Percentiles rank a stretch among this genome's conserved stretches.
Conservation (phyloP, 2,113 vertebrate species). For the Nothocercus nigrocapillus region DNA sequence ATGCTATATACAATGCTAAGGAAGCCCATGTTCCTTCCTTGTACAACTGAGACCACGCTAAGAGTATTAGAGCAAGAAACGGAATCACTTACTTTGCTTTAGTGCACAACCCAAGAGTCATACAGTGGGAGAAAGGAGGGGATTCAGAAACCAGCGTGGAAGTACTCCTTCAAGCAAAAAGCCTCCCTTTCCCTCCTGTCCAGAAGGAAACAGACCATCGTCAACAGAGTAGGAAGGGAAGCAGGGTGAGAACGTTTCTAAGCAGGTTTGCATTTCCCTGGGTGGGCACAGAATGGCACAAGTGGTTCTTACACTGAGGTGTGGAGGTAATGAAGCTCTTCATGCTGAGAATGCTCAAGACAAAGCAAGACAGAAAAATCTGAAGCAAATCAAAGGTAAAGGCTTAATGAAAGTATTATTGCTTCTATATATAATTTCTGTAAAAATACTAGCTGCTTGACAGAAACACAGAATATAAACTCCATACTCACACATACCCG, state of each 20-base stretch:
- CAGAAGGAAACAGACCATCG: conserved; percentile 28
- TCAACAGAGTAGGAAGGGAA: not conserved
- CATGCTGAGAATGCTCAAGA: not conserved
- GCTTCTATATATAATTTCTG: not conserved
- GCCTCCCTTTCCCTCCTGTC: not conserved
- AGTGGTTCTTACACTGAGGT: not conserved
- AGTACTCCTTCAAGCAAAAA: not conserved
- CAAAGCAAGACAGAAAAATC: not conserved
- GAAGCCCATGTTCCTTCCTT: not conserved
- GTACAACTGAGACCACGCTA: not conserved
- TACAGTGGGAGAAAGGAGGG: not conserved
- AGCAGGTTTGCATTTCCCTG: conserved; percentile 3
- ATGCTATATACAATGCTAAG: not conserved
- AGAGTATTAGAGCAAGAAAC: not conserved
- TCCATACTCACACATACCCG: too few relatives aligned
- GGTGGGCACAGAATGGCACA: not conserved
- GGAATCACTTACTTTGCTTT: not conserved
- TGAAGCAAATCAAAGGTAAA: not conserved
- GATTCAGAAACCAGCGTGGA: not conserved
- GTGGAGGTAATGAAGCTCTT: not conserved
- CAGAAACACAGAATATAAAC: not conserved
- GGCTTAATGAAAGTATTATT: not conserved
- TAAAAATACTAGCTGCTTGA: not conserved
- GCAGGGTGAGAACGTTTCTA: conserved; percentile 17
- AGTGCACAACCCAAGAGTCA: not conserved